Base-by-base conservation (phyloP, 2,113 vertebrate species). In the Sebastes schlegelii region DNA sequence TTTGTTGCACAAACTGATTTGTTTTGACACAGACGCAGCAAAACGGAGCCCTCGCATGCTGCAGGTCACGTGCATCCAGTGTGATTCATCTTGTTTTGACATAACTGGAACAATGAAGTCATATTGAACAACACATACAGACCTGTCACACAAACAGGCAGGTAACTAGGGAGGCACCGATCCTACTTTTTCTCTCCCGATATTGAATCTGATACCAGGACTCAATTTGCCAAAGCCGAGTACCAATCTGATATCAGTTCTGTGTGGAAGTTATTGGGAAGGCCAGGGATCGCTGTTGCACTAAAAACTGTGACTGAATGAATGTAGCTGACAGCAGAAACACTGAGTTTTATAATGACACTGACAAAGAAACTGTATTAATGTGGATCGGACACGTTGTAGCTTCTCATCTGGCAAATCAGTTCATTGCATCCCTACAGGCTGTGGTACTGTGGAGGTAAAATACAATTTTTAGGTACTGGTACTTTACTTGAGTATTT, bases 21-120 rank as follows among this genome's bases (percentile, higher is more conserved):
- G 90, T 93, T 93, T 89, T 92, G 85, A 89, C 86, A 91, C 54
- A 48, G 69, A 55, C 2, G 23, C 55, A 87, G 60, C 21, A 57
- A 57, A 66, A 26, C 40, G 46, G 74, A 74, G 65, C 46, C 57
- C 55, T 74, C 10, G 55, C 74, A 34, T 80, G 67, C 77, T 81
- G 75, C 55, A 19, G 5, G 68, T 73, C 86, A 61, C 21, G 26
- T 42, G 75, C 80, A 42, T 77, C 73, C 48, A 34, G 54, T 74
- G 62, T 52, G 60, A 83, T 74, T 82, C 14, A 77, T 73, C 74
- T 84, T 61, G 42, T 68, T 88, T 23, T 60, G 45, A 17, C 65
- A 42, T 79, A 51, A 84, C 80, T 79, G 79, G 61, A 89, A 81
- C 79, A 74, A 19, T 81, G 78, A 85, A 12, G 81, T 85, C 74